Evolutionary conservation across 2,113 vertebrate genomes (phyloP).

Genomic region (Lepisosteus oculatus): DNA sequence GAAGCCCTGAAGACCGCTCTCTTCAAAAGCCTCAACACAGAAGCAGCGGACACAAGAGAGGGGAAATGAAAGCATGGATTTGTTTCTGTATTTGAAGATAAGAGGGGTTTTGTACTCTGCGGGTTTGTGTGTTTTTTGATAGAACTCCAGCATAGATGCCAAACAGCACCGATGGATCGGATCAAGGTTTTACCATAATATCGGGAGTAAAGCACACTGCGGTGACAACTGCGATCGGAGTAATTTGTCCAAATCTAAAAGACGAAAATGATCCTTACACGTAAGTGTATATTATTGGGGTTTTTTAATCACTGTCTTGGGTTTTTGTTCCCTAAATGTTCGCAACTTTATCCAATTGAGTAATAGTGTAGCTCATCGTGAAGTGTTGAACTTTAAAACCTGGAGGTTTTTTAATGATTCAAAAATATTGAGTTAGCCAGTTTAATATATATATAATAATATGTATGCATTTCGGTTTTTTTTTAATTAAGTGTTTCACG

Average conservation of each 20-base stretch:
- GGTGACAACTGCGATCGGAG: background rate
- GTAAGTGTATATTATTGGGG: constrained; percentile 8
- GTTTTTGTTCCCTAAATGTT: too few species aligned
- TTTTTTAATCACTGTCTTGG: background rate
- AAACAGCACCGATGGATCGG: constrained; percentile 4
- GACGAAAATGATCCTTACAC: constrained; percentile 20
- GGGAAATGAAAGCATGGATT: background rate
- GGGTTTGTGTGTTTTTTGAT: constrained; percentile 2
- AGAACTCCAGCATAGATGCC: background rate
- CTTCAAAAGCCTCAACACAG: too few species aligned
- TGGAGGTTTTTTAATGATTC: too few species aligned
- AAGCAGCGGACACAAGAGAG: background rate
- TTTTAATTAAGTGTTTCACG: too few species aligned
- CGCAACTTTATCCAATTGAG: too few species aligned
- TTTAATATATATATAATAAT: too few species aligned
- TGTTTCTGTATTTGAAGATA: constrained; percentile 1
- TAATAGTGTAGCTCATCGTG: too few species aligned
- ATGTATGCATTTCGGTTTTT: too few species aligned
- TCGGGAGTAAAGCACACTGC: constrained; percentile 8
- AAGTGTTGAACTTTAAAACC: too few species aligned
- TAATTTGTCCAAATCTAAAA: constrained; percentile 9
- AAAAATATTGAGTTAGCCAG: too few species aligned
- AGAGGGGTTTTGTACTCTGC: background rate
- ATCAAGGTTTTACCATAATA: constrained; percentile 5
- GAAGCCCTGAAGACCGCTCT: background rate